Evolutionary conservation across 2,113 vertebrate species (phyloP), one percentile per base, ranked within the genome.

Genomic region (Proterorhinus semilunaris): DNA sequence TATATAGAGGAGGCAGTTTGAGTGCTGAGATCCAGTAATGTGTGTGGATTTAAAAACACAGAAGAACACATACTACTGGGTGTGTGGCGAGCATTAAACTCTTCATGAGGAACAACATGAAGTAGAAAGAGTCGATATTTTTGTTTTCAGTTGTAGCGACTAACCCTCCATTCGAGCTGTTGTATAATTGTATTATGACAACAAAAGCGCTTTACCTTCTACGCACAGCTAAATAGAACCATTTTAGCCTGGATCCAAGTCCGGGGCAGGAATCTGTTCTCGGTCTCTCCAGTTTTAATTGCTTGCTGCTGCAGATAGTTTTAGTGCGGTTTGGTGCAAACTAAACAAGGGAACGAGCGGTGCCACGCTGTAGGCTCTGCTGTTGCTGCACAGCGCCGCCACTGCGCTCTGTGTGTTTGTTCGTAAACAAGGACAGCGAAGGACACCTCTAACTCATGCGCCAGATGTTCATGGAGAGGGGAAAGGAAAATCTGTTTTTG

Each of bases 181-280:
- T 36, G 27, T 36, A 36, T 36, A 36, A 36, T 36, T 36, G 27
- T 36, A 36, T 4, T 36, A 36, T 36, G 27, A 36, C 27, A 36
- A 36, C 27, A 36, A 36, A 36, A 36, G 27, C 27, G 4, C 27
- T 36, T 36, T 36, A 36, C 27, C 27, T 3, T 36, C 27, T 36
- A 36, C 4, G 27, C 27, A 36, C 27, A 36, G 27, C 27, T 36
- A 36, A 36, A 36, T 36, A 50, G 49, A 15, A 12, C 15, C 49
- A 5, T 13, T 6, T 12, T 50, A 77, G 80, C 89, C 89, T 86
- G 76, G 90, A 91, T 91, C 88, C 85, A 78, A 86, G 86, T 82
- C 72, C 80, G 67, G 67, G 74, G 74, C 87, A 91, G 83, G 90
- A 92, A 91, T 92, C 90, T 92, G 91, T 89, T 92, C 91, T 91